Conservation (phyloP, 2,113 vertebrate species). For the Copsychus sechellarum region DNA sequence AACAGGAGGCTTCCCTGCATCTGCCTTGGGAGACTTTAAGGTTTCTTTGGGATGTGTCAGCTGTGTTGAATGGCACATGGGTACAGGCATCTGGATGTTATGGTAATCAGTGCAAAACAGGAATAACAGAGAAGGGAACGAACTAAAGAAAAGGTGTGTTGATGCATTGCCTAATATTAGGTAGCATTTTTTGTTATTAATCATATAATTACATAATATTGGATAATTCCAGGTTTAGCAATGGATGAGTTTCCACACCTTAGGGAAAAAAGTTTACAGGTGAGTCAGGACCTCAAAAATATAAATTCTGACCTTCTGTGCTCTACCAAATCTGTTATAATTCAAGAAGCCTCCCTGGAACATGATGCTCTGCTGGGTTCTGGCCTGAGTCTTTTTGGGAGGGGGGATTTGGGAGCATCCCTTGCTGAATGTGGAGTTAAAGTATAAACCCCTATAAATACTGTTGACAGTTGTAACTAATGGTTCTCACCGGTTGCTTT, state of each 20-base stretch:
- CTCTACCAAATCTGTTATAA: background rate
- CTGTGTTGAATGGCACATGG: background rate
- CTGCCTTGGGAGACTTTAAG: background rate
- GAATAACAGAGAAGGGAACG: background rate
- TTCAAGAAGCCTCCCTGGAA: background rate
- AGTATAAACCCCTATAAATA: background rate
- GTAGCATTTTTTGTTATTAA: background rate
- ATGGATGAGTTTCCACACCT: background rate
- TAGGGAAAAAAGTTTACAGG: background rate
- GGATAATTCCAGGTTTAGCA: background rate
- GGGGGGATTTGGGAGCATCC: background rate
- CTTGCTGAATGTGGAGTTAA: background rate
- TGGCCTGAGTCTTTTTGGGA: background rate
- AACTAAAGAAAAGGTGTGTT: background rate
- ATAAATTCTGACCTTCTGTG: background rate
- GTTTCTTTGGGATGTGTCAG: background rate
- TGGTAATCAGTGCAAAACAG: background rate
- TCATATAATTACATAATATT: background rate
- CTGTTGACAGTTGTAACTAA: conserved; percentile 51
- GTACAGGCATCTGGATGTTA: background rate
- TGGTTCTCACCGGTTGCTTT: conserved; percentile 49
- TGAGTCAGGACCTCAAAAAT: background rate
- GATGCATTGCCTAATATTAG: background rate
- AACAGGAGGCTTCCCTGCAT: background rate
- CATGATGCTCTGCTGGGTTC: rapidly evolving